phyloP scores from a whole-genome alignment of 2,888 invertebrate genomes.

The Xylota sylvarum region DNA sequence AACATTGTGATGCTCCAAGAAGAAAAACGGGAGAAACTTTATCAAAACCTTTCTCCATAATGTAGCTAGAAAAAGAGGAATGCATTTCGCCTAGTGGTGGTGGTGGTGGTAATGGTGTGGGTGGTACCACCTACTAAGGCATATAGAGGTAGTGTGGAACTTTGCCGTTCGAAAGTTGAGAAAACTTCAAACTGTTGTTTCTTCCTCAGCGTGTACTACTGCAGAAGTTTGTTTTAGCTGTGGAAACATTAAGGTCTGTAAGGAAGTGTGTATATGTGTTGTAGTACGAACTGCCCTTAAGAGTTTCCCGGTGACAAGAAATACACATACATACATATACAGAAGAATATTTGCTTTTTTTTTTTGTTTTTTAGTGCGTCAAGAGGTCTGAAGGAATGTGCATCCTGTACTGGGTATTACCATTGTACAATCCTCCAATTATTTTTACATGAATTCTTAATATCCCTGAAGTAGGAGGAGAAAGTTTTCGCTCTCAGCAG shows the following conservation, averaged over 20 bases:
- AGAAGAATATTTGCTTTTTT: background rate
- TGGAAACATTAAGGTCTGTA: conserved; percentile 33
- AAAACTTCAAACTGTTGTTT: conserved; percentile 75
- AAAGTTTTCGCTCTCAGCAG: conserved; percentile 14
- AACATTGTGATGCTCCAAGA: conserved; percentile 72
- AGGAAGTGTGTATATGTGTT: conserved; percentile 11
- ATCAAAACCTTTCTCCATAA: conserved; percentile 71
- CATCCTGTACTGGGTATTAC: conserved; percentile 33
- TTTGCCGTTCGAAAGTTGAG: conserved; percentile 68
- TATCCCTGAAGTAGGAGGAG: conserved; percentile 30
- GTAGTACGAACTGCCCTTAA: conserved; percentile 47
- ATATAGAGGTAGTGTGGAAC: conserved; percentile 30
- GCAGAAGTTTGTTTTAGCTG: conserved; percentile 66
- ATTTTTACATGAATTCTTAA: conserved; percentile 72
- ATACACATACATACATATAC: conserved; percentile 20
- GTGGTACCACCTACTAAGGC: background rate
- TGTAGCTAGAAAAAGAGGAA: conserved; percentile 48
- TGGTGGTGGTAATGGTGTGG: conserved; percentile 3
- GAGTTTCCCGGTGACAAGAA: conserved; percentile 59
- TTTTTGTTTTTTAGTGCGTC: conserved; percentile 12
- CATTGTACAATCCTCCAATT: conserved; percentile 63
- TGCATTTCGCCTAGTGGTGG: conserved; percentile 30
- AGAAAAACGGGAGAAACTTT: conserved; percentile 71
- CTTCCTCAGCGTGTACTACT: conserved; percentile 52
- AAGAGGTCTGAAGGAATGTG: conserved; percentile 32